phyloP scores from a whole-genome alignment of 2,113 vertebrate species.

The Atlantisia rogersi region DNA sequence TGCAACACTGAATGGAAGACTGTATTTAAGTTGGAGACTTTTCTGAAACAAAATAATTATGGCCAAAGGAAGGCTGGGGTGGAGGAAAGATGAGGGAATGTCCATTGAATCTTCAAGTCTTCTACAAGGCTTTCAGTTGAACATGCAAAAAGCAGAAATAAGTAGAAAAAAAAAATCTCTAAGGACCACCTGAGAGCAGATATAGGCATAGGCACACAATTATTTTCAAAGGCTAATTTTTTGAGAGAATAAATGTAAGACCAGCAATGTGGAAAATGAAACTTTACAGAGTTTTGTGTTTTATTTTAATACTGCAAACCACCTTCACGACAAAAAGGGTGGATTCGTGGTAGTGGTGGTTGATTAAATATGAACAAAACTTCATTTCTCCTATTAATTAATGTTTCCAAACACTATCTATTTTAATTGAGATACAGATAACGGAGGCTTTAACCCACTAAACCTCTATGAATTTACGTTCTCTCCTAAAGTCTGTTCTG shows the following conservation, averaged over 20 bases:
- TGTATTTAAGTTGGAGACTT: neutral
- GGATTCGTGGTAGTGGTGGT: neutral
- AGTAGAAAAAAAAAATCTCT: neutral
- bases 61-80: neutral
- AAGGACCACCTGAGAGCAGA: neutral
- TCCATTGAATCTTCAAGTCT: neutral
- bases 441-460: neutral
- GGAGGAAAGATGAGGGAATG: neutral
- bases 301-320: neutral
- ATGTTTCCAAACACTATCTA: neutral
- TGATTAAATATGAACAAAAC: neutral
- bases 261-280: neutral
- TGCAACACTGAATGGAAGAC: neutral
- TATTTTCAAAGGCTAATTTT: neutral
- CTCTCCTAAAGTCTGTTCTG: constrained; percentile 1
- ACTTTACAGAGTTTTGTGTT: neutral
- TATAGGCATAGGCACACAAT: neutral
- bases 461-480: constrained; percentile 20
- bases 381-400: neutral
- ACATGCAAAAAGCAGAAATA: neutral
- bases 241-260: neutral
- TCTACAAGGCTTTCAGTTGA: neutral
- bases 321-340: neutral
- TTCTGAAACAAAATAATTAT: neutral
- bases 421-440: neutral